phyloP scores from a whole-genome alignment of 37 sponge, comb jelly and placozoan genomes.

The Mnemiopsis leidyi region DNA sequence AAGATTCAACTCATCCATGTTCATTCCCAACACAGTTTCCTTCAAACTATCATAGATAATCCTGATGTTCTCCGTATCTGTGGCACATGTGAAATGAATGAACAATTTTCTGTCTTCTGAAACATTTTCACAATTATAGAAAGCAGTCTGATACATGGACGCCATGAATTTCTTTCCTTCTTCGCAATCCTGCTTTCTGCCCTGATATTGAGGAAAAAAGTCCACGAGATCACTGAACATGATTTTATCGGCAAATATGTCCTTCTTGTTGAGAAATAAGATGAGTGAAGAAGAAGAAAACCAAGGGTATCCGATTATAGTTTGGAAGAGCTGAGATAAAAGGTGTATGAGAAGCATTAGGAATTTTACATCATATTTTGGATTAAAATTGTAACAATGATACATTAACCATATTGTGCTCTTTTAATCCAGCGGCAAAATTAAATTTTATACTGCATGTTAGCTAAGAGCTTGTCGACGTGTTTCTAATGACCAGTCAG shows the following conservation, averaged over 20 bases:
- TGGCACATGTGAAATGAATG: slow-evolving; percentile 15
- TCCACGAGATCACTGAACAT: neutral
- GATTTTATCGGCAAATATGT: slow-evolving; percentile 22
- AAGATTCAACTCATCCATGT: slow-evolving; percentile 7
- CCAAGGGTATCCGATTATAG: neutral
- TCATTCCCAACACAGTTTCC: neutral
- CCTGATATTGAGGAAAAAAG: neutral
- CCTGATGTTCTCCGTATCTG: slow-evolving; percentile 7
- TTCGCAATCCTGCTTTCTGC: neutral
- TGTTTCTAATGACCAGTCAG: no score
- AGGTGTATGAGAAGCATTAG: no score
- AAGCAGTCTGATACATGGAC: neutral
- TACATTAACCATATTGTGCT: no score
- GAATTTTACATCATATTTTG: no score
- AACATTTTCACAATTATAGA: neutral
- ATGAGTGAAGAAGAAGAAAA: slow-evolving; percentile 2
- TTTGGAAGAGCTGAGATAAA: neutral
- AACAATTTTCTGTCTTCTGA: neutral
- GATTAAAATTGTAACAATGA: no score
- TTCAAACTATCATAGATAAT: neutral
- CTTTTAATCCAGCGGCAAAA: no score
- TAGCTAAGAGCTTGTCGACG: no score
- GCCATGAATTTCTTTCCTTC: neutral
- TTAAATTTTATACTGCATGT: no score
- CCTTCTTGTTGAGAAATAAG: slow-evolving; percentile 50